Evolutionary conservation across 2,797 vertebrate genomes (phyloP).

Genomic region (Buceros bicornis): DNA sequence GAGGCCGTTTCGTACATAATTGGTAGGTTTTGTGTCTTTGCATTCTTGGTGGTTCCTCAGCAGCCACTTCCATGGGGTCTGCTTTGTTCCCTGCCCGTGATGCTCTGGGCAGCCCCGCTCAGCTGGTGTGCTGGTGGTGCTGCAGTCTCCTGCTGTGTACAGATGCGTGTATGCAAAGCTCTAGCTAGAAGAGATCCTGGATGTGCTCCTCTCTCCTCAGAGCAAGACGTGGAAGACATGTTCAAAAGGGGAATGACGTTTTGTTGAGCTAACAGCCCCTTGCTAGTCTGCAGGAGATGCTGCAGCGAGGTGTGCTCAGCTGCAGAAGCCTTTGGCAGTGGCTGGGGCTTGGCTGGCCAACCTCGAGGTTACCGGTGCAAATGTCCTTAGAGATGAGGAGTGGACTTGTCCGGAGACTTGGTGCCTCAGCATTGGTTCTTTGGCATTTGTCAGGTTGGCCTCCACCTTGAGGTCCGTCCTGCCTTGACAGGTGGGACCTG

Average conservation of each 20-base stretch:
- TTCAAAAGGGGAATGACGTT: neutral
- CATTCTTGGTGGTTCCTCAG: neutral
- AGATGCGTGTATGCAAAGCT: rapidly evolving
- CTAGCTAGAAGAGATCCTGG: neutral
- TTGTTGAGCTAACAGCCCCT: neutral
- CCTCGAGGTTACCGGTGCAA: neutral
- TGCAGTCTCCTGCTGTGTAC: neutral
- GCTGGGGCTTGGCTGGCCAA: neutral
- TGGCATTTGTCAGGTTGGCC: neutral
- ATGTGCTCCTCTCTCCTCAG: neutral
- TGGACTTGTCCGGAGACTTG: neutral
- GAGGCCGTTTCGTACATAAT: neutral
- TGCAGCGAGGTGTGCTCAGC: neutral
- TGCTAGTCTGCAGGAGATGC: neutral
- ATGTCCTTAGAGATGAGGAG: neutral
- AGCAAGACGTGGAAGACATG: neutral
- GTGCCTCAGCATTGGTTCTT: neutral
- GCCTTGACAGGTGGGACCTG: neutral
- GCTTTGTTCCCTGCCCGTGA: neutral
- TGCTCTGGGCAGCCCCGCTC: neutral
- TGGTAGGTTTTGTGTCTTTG: neutral
- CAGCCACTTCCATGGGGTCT: neutral
- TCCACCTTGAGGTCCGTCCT: neutral
- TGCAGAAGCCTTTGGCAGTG: neutral
- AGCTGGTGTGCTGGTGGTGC: neutral